phyloP scores from a whole-genome alignment of 2,797 vertebrate species.

The Poliocrania exsul region DNA sequence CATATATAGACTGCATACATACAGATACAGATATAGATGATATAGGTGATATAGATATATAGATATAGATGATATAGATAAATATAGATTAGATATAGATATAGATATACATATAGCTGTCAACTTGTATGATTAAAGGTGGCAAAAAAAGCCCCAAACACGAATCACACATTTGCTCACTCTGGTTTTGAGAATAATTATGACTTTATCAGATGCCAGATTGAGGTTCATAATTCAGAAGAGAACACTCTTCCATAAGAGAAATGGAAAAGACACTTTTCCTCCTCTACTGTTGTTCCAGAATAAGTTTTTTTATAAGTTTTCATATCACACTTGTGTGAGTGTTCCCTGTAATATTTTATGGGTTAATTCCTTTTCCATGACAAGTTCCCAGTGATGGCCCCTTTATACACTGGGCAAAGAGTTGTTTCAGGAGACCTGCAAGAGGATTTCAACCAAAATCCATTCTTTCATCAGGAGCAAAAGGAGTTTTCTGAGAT shows the following conservation, averaged over 20 bases:
- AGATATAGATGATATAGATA: too few species aligned
- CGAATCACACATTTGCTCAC: neutral
- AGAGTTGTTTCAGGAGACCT: neutral
- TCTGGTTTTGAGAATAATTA: neutral
- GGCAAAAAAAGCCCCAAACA: neutral
- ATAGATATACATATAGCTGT: neutral
- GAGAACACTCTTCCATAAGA: neutral
- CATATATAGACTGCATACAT: neutral
- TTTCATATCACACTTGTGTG: neutral
- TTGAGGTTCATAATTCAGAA: neutral
- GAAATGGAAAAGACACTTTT: accelerated
- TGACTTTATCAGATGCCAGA: neutral
- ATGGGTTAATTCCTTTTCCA: neutral
- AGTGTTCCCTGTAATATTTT: neutral
- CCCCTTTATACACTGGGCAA: neutral
- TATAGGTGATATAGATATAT: too few species aligned
- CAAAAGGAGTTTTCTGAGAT: neutral
- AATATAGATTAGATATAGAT: too few species aligned
- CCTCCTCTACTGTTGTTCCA: neutral
- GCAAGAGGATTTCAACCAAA: neutral
- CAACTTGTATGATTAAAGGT: neutral
- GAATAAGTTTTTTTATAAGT: neutral
- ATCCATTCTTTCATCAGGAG: neutral
- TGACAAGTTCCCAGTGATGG: neutral
- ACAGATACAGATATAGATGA: neutral